These are phyloP conservation scores for Eulithis prunata DNA, from an alignment of 2,888 invertebrate species.

Conservation along the genomic window DNA sequence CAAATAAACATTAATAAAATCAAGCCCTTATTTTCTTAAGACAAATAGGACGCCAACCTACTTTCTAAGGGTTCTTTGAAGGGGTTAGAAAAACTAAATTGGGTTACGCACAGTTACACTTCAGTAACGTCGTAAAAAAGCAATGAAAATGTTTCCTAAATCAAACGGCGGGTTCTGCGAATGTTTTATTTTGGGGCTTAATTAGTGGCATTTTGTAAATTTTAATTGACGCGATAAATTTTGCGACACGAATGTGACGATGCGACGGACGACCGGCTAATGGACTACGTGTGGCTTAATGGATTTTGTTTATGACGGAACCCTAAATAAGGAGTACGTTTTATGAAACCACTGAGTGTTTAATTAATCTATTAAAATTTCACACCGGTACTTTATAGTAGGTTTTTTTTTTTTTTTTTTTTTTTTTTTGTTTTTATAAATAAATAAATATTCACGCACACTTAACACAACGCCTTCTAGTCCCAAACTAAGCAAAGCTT, in stretches of 20 bases:
- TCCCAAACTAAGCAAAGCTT: too few relatives aligned
- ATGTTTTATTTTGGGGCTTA: constrained; percentile 32
- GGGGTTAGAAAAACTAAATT: constrained; percentile 28
- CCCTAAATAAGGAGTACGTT: constrained; percentile 11
- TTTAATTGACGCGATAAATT: constrained; percentile 43
- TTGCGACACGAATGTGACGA: constrained; percentile 36
- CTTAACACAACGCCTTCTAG: too few relatives aligned
- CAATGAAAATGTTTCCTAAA: constrained; percentile 24
- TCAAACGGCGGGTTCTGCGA: constrained; percentile 28
- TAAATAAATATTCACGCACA: too few relatives aligned
- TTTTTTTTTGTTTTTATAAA: too few relatives aligned
- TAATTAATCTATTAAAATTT: constrained; percentile 1
- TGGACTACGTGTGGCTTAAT: constrained; percentile 34
- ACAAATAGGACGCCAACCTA: constrained; percentile 28
- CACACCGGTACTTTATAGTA: background rate
- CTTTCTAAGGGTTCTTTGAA: constrained; percentile 13
- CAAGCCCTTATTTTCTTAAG: constrained; percentile 27
- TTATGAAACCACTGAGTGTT: constrained; percentile 9
- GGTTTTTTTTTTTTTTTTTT: too few relatives aligned
- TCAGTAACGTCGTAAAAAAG: constrained; percentile 26
- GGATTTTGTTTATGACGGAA: constrained; percentile 30
- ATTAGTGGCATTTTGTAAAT: constrained; percentile 41
- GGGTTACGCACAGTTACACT: constrained; percentile 23
- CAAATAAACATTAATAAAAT: constrained; percentile 20
- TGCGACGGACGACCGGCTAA: constrained; percentile 29